phyloP scores from a whole-genome alignment of 2,797 vertebrate species.

The Ctenopoma multispine region DNA sequence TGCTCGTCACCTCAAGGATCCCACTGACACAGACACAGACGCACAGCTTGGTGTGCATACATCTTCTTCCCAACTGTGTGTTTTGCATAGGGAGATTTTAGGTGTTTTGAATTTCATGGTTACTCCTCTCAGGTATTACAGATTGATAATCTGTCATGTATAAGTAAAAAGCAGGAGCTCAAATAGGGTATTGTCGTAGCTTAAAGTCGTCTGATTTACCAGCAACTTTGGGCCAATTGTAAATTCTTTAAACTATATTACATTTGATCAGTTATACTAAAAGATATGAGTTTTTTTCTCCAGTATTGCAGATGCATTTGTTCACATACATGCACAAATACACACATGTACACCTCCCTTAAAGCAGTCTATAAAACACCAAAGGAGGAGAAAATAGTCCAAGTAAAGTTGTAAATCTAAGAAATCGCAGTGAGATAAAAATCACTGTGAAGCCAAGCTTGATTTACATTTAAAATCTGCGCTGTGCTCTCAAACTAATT shows the following conservation, averaged over 20 bases:
- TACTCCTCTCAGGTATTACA: slow-evolving; percentile 71
- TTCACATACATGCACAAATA: neutral
- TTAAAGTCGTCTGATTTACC: slow-evolving; percentile 57
- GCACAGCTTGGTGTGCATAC: slow-evolving; percentile 74
- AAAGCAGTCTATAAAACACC: slow-evolving; percentile 46
- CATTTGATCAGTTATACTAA: slow-evolving; percentile 32
- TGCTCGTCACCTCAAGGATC: slow-evolving; percentile 84
- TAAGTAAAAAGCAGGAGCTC: slow-evolving; percentile 61
- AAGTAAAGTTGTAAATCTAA: slow-evolving; percentile 82
- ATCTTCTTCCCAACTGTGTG: slow-evolving; percentile 69
- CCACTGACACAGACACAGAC: slow-evolving; percentile 74
- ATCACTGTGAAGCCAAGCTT: slow-evolving; percentile 77
- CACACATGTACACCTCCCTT: slow-evolving; percentile 40
- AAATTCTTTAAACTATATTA: slow-evolving; percentile 39
- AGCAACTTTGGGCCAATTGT: slow-evolving; percentile 34
- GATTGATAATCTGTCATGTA: slow-evolving; percentile 76
- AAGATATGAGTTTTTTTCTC: slow-evolving; percentile 15
- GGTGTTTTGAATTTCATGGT: slow-evolving; percentile 79
- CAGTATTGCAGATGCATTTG: slow-evolving; percentile 7
- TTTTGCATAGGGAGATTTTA: slow-evolving; percentile 78
- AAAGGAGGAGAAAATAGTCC: slow-evolving; percentile 56
- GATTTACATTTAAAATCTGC: slow-evolving; percentile 84
- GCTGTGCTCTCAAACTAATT: slow-evolving; percentile 86
- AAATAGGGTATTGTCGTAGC: slow-evolving; percentile 62
- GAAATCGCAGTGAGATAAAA: slow-evolving; percentile 79